A percentile compares a stretch with the other conserved stretches of the same genome.
Conservation (phyloP, 37 sponge, comb jelly and placozoan species). For the Theonella swinhoei region DNA sequence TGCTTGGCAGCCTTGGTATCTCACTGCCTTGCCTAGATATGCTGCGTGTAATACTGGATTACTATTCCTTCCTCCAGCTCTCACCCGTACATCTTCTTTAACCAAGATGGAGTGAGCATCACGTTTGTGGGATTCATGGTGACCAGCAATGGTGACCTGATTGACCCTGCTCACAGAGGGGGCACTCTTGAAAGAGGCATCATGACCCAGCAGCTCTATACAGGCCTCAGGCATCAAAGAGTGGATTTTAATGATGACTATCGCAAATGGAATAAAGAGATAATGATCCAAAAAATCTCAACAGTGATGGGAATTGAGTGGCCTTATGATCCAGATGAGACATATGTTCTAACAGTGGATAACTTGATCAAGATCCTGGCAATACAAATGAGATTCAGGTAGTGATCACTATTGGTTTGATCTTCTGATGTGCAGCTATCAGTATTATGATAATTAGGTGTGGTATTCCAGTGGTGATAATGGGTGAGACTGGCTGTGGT, state of each 20-base stretch:
- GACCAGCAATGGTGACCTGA: constrained; percentile 38
- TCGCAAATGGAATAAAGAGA: constrained; percentile 26
- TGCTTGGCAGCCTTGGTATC: no score
- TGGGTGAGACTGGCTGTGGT: constrained; percentile 99
- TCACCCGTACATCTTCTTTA: constrained; percentile 98
- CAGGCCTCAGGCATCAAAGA: constrained; percentile 15
- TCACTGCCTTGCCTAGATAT: no score
- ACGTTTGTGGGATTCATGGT: constrained; percentile 91
- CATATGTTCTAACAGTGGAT: constrained; percentile 86
- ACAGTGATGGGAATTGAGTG: constrained; percentile 62
- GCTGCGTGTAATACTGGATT: neutral
- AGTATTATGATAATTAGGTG: constrained; percentile 56
- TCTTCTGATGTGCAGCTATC: neutral
- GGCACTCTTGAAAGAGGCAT: constrained; percentile 20
- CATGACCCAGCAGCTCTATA: constrained; percentile 40
- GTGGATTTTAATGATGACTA: constrained; percentile 58
- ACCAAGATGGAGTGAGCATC: constrained; percentile 71
- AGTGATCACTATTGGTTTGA: neutral
- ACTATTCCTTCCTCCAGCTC: constrained; percentile 36
- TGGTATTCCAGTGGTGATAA: constrained; percentile 93
- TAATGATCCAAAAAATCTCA: constrained; percentile 54
- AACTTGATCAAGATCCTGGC: constrained; percentile 89
- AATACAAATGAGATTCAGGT: constrained; percentile 94
- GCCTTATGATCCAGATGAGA: constrained; percentile 70
- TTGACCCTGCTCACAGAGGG: constrained; percentile 19